A percentile compares a stretch with the other conserved stretches of the same genome.
Conservation (phyloP, 2,797 vertebrate species). For the Pseudocheirus occidentalis region DNA sequence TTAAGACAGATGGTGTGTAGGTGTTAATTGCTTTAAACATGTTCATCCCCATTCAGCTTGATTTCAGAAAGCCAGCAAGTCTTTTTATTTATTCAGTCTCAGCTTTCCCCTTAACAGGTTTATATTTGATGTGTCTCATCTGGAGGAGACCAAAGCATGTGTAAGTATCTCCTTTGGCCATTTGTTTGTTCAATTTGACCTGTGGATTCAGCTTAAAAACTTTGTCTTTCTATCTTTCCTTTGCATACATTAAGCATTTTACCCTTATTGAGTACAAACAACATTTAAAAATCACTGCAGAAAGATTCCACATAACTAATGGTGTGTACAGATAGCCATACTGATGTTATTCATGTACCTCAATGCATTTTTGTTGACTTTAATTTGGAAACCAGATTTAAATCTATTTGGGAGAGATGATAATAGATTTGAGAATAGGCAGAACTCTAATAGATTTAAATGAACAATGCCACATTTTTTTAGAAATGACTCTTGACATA, state of each 20-base stretch:
- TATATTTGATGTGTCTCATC: not conserved
- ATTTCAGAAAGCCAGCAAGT: not conserved
- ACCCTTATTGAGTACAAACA: not conserved
- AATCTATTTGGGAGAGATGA: not conserved
- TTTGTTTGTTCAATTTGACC: not conserved
- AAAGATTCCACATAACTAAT: not conserved
- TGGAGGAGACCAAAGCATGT: not conserved
- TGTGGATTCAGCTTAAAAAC: not conserved
- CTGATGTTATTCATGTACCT: not conserved
- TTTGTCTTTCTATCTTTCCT: not conserved
- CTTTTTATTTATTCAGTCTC: not conserved
- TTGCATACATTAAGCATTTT: not conserved
- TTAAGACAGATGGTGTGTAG: slow-evolving; percentile 3
- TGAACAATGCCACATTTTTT: not conserved
- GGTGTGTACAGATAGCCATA: not conserved
- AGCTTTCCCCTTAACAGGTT: not conserved
- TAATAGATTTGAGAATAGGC: not conserved
- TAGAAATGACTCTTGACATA: not conserved
- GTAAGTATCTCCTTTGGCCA: not conserved
- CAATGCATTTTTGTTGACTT: not conserved
- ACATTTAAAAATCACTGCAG: not conserved
- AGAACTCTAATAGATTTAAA: not conserved
- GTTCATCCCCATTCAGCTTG: not conserved
- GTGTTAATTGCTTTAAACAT: slow-evolving; percentile 10
- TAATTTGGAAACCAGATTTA: not conserved